Evolutionary conservation across 2,797 vertebrate species (phyloP), one percentile per base, ranked within the genome.

Genomic region (Salarias fasciatus): DNA sequence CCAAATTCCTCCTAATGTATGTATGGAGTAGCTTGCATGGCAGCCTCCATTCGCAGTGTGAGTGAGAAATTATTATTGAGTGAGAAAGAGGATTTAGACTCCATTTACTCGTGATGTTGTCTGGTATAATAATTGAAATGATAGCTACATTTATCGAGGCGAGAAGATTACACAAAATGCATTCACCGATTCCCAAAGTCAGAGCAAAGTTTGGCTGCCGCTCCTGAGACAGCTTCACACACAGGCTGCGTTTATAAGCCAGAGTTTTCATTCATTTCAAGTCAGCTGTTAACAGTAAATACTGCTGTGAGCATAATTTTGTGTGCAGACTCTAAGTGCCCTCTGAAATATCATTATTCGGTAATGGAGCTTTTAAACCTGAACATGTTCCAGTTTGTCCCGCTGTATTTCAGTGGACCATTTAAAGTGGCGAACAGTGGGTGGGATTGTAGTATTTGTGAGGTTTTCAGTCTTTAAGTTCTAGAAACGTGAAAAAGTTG

Each of bases 391-490:
- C n/a, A 13, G 11, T 58, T 28, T 55, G 40, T 33, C 9, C 4
- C 24, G 3, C 5, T 42, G n/a, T 42, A 14, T 37, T 11, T 47
- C 40, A 46, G 11, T 18, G 45, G 33, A 8, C 10, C 8, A 35
- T 35, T 37, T 38, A 9, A 15, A 0, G 18, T 40, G 31, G 53
- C n/a, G n/a, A n/a, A 60, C 5, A 6, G 40, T 38, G 35, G 38
- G 41, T 72, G 59, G 49, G 56, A 62, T 48, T 51, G 50, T 45
- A 41, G 29, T 40, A 72, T 79, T 49, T 60, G 28, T 11, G 59
- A 45, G 46, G 48, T 36, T 63, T 68, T 67, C n/a, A 44, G 30
- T 73, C 29, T 51, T 33, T 9, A 15, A 52, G 44, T 52, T 55
- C 8, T 51, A 13, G 35, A 58, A 33, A 40, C 24, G 9, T 35